Conservation (phyloP, 2,113 vertebrate species). For the Cynoglossus semilaevis region DNA sequence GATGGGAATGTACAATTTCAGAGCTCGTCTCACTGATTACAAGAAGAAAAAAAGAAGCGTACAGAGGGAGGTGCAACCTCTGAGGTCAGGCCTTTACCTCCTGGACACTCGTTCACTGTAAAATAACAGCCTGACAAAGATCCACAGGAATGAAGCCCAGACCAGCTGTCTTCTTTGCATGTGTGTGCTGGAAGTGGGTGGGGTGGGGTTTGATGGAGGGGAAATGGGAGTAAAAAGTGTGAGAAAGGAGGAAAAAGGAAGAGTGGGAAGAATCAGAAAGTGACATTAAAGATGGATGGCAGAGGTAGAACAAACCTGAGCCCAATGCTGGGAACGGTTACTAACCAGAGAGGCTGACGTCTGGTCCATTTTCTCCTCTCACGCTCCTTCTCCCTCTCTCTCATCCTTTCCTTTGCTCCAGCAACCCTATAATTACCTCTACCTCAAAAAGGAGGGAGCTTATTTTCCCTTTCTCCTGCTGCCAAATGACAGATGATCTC, state of each 20-base stretch:
- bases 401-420: slow-evolving; percentile 64
- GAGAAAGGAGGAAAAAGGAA: slow-evolving; percentile 16
- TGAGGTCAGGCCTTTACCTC: slow-evolving; percentile 61
- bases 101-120: slow-evolving; percentile 50
- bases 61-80: slow-evolving; percentile 61
- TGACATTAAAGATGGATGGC: slow-evolving; percentile 14
- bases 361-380: slow-evolving; percentile 41
- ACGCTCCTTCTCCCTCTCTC: slow-evolving; percentile 46
- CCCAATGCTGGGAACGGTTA: slow-evolving; percentile 44
- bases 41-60: slow-evolving; percentile 47
- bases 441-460: slow-evolving; percentile 61
- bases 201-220: not conserved
- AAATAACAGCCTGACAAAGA: slow-evolving; percentile 71
- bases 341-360: slow-evolving; percentile 33
- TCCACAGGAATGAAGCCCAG: slow-evolving; percentile 67
- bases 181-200: slow-evolving; percentile 28
- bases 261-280: slow-evolving; percentile 14
- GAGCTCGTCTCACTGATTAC: slow-evolving; percentile 56
- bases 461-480: slow-evolving; percentile 67
- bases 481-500: slow-evolving; percentile 59
- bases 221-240: slow-evolving; percentile 15
- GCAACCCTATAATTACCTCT: slow-evolving; percentile 73
- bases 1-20: slow-evolving; percentile 53
- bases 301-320: slow-evolving; percentile 15
- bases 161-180: slow-evolving; percentile 37